Base-by-base conservation (phyloP, 2,888 invertebrate genomes). In the Aspidiotus rigidus region DNA sequence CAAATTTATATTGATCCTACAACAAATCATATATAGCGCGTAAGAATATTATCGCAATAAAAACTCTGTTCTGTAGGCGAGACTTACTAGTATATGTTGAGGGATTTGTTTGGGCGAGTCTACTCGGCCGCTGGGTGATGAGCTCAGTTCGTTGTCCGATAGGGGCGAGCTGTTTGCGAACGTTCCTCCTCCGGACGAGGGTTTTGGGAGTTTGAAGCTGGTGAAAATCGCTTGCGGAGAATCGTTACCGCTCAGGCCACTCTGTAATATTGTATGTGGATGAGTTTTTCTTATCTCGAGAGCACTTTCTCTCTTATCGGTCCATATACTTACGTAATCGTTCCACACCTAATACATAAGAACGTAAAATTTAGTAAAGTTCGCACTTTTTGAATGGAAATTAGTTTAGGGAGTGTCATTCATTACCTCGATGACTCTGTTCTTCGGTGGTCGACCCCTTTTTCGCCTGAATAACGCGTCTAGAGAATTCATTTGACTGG, bases 381-480 rank as follows among this genome's bases (percentile, higher is more conserved):
- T 42, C 17, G 41, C 2, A n/a, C 49, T 49, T 49, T 49, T 49
- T 49, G n/a, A n/a, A 49, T 6, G 2, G 49, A 49, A 49, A 49
- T 11, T 3, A 49, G 49, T 13, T 3, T 6, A 49, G 49, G 49
- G n/a, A 3, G 10, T n/a, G 49, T 49, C 2, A 49, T 49, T 49
- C 2, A 49, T 49, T 73, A 79, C 79, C 83, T 93, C 93, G 55
- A 93, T 92, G 13, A 93, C 88, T 0, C 93, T 85, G 78, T 96
- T 96, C 80, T 97, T 97, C 13, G 96, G 96, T n/a, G 97, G 97
- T 72, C 97, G 83, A 59, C 97, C 96, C 42, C 96, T 83, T 76
- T 95, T 93, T 71, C 94, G 84, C 77, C 92, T 88, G 77, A 93
- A 93, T 85, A 94, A 90, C 66, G 92, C 92, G 78, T 94, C 93